phyloP scores from a whole-genome alignment of 2,797 vertebrate genomes.

The Rousettus madagascariensis region DNA sequence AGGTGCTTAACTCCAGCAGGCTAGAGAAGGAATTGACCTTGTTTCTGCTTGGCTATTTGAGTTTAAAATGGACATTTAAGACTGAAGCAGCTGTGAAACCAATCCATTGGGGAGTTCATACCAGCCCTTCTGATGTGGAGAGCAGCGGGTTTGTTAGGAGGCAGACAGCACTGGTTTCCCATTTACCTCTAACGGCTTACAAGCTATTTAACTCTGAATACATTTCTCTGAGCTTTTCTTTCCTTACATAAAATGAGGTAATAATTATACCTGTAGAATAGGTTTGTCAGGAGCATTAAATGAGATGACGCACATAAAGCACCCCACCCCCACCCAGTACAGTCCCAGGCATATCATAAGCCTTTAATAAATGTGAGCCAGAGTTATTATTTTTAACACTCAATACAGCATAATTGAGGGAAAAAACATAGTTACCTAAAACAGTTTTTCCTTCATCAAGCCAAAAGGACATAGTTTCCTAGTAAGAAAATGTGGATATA shows the following conservation, averaged over 20 bases:
- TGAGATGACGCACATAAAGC: neutral
- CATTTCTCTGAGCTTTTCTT: neutral
- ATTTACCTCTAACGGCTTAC: too few relatives aligned
- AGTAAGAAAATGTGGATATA: constrained; percentile 24
- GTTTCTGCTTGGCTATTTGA: neutral
- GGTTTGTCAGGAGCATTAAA: neutral
- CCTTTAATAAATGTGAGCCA: neutral
- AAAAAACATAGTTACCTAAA: neutral
- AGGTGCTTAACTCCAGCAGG: neutral
- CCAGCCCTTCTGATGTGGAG: neutral
- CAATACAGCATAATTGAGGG: neutral
- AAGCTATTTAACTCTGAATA: neutral
- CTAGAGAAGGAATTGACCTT: neutral
- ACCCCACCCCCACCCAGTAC: neutral
- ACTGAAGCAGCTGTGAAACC: neutral
- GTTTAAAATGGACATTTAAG: neutral
- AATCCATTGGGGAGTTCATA: neutral
- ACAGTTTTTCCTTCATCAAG: constrained; percentile 4
- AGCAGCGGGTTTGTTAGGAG: neutral
- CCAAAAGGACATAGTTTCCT: constrained; percentile 52
- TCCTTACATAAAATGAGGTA: neutral
- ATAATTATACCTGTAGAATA: neutral
- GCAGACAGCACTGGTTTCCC: neutral
- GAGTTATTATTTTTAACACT: constrained; percentile 22
- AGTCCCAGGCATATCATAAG: neutral